Conservation (phyloP, 1,140 invertebrate species). For the Drosophila nigrodunni region DNA sequence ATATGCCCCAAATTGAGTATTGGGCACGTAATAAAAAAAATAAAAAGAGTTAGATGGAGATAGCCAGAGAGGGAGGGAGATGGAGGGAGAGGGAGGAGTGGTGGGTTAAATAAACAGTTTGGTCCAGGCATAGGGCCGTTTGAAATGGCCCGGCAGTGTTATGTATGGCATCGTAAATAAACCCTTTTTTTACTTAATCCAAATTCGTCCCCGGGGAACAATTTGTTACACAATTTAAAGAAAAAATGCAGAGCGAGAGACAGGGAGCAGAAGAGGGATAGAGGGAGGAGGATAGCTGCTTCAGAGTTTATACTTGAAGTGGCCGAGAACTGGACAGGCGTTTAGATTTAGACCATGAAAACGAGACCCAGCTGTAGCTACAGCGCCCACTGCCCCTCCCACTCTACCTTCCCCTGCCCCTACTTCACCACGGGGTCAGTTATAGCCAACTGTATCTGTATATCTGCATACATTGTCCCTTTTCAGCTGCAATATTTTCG, state of each 20-base stretch:
- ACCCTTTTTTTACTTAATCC: slow-evolving; percentile 83
- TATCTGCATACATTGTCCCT: slow-evolving; percentile 75
- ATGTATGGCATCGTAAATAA: slow-evolving; percentile 83
- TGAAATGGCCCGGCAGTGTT: slow-evolving; percentile 49
- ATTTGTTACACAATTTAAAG: slow-evolving; percentile 83
- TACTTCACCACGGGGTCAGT: slow-evolving; percentile 46
- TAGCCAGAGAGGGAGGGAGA: not conserved
- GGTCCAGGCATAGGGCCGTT: slow-evolving; percentile 28
- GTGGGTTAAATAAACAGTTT: slow-evolving; percentile 4
- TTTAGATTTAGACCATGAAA: slow-evolving; percentile 66
- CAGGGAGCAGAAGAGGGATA: slow-evolving; percentile 2
- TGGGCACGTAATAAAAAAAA: slow-evolving; percentile 81
- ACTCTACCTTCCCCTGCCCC: not conserved
- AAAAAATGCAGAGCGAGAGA: slow-evolving; percentile 40
- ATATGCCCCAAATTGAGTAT: slow-evolving; percentile 83
- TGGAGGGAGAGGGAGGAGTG: not conserved
- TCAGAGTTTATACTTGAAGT: slow-evolving; percentile 44
- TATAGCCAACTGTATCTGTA: slow-evolving; percentile 50
- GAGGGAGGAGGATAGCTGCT: slow-evolving; percentile 16
- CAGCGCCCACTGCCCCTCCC: not conserved
- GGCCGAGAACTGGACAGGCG: slow-evolving; percentile 36
- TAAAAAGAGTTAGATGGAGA: slow-evolving; percentile 17
- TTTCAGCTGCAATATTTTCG: slow-evolving; percentile 75
- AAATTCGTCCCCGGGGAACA: slow-evolving; percentile 82
- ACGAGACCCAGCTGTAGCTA: slow-evolving; percentile 27